Conservation (phyloP, 2,888 invertebrate genomes). For the Caenorhabditis imperialis region DNA sequence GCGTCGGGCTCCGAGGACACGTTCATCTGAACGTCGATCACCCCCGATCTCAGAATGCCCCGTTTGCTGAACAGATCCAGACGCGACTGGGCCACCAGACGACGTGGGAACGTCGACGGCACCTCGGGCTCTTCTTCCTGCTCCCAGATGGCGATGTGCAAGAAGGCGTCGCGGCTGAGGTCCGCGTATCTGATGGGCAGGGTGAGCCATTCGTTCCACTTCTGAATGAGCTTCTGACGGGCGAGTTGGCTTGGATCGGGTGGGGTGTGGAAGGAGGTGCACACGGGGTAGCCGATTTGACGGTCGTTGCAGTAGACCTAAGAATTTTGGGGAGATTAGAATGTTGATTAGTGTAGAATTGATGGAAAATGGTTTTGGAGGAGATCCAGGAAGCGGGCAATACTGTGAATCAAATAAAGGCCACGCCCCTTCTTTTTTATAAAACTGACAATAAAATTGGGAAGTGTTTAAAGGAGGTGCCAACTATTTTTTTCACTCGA, state of each 20-base stretch:
- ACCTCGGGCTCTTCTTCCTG: conserved; percentile 27
- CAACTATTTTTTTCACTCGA: no score
- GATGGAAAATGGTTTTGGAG: no score
- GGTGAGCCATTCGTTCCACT: conserved; percentile 74
- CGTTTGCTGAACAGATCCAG: conserved; percentile 94
- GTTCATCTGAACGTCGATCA: conserved; percentile 86
- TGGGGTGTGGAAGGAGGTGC: conserved; percentile 66
- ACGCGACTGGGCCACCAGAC: conserved; percentile 90
- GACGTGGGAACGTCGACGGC: conserved; percentile 32
- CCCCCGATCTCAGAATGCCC: conserved; percentile 86
- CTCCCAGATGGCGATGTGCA: conserved; percentile 75
- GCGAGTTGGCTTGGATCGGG: conserved; percentile 43
- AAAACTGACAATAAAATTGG: no score
- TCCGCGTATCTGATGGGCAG: conserved; percentile 74
- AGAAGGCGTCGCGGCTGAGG: conserved; percentile 70
- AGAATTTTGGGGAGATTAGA: not conserved
- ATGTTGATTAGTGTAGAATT: conserved; percentile 4
- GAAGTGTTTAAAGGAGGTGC: no score
- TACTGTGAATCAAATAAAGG: no score
- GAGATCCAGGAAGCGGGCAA: no score
- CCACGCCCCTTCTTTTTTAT: no score
- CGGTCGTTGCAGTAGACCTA: conserved; percentile 73
- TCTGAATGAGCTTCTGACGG: conserved; percentile 63
- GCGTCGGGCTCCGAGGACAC: conserved; percentile 44
- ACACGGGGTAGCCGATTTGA: conserved; percentile 69